Conservation (phyloP, 1,140 invertebrate species). For the Stegodyphus mimosarum region DNA sequence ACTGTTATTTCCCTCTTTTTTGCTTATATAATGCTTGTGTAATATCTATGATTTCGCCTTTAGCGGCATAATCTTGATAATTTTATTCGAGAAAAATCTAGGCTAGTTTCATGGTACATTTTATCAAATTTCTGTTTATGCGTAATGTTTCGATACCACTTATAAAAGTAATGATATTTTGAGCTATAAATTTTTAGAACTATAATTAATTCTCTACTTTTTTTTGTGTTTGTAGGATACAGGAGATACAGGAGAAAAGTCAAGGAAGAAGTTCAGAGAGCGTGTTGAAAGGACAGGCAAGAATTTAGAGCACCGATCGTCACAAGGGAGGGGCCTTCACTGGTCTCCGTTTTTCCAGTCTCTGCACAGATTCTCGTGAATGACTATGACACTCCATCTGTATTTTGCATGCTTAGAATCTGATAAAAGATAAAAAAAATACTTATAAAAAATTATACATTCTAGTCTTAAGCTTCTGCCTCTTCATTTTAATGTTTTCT, state of each 20-base stretch:
- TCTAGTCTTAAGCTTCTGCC: constrained; percentile 46
- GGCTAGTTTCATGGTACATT: too few species aligned
- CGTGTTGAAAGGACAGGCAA: background rate
- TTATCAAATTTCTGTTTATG: too few species aligned
- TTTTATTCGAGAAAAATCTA: too few species aligned
- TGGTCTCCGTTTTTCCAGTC: constrained; percentile 35
- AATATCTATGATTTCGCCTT: too few species aligned
- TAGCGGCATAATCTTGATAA: too few species aligned
- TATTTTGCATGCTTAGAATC: constrained; percentile 57
- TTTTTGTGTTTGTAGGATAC: too few species aligned
- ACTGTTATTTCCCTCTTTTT: too few species aligned
- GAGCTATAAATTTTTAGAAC: too few species aligned
- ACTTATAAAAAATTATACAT: constrained; percentile 43
- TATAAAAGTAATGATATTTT: too few species aligned
- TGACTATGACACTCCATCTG: constrained; percentile 42
- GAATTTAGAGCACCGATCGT: constrained; percentile 48
- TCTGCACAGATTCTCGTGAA: constrained; percentile 43
- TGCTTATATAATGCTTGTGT: too few species aligned
- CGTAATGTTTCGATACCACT: too few species aligned
- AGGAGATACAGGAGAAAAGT: background rate
- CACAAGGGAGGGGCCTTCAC: background rate
- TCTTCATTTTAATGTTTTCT: constrained; percentile 23
- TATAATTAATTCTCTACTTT: too few species aligned
- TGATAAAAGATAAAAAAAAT: constrained; percentile 21
- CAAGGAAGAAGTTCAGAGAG: background rate